phyloP scores from a whole-genome alignment of 2,113 vertebrate genomes.

The Pachycephala philippinensis region DNA sequence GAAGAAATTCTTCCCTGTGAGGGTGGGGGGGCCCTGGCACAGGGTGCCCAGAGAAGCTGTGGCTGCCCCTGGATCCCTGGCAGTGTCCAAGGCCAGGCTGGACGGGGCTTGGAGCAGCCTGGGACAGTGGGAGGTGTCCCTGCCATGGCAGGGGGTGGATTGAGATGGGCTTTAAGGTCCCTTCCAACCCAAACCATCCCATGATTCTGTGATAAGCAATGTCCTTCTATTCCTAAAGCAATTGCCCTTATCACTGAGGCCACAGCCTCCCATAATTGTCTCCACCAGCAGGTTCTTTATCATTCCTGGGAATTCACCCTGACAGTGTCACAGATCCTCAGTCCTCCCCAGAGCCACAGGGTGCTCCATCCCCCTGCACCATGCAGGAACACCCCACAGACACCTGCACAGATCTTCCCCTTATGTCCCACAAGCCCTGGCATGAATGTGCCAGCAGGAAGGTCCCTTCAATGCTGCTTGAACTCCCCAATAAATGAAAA shows the following conservation, averaged over 20 bases:
- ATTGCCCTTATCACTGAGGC: neutral
- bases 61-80: neutral
- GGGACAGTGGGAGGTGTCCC: neutral
- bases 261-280: neutral
- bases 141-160: neutral
- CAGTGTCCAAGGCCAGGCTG: accelerated
- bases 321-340: neutral
- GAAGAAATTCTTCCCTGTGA: neutral
- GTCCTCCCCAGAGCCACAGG: neutral
- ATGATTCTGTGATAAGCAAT: neutral
- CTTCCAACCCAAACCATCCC: neutral
- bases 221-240: neutral
- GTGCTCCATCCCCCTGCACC: neutral
- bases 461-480: neutral
- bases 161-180: neutral
- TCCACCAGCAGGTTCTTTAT: neutral
- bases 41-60: neutral
- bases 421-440: neutral
- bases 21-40: accelerated
- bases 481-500: neutral
- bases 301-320: neutral
- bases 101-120: accelerated
- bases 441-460: neutral
- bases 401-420: neutral
- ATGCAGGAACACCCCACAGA: neutral